Conservation (phyloP, 2,113 vertebrate species). For the Mormyrus iriodes region DNA sequence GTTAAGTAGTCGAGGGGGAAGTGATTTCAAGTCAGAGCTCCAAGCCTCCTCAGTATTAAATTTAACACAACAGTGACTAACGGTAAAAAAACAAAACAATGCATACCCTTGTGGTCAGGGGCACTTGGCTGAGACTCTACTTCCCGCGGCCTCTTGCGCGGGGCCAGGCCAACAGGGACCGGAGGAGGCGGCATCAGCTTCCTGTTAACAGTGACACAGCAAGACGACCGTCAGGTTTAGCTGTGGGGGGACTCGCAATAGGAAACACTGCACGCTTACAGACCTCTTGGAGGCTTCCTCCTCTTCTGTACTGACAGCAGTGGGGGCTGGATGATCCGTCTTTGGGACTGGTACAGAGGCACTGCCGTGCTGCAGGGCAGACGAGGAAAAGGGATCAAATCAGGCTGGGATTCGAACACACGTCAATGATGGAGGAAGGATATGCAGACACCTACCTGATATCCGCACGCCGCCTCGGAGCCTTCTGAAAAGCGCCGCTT, state of each 20-base stretch:
- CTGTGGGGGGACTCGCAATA: background rate
- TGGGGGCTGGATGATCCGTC: conserved; percentile 29
- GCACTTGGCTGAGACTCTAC: conserved; percentile 8
- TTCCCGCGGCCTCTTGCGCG: conserved; percentile 53
- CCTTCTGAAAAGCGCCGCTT: conserved; percentile 48
- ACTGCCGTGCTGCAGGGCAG: conserved; percentile 29
- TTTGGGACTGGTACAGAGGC: conserved; percentile 28
- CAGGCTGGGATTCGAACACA: background rate
- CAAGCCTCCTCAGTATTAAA: background rate
- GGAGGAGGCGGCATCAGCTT: conserved; percentile 64
- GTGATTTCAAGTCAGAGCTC: conserved; percentile 23
- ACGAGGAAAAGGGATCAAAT: background rate
- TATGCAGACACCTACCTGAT: conserved; percentile 26
- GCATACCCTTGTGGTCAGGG: conserved; percentile 44
- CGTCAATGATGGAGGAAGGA: background rate
- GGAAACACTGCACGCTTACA: background rate
- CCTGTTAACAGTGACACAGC: conserved; percentile 33
- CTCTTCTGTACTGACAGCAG: conserved; percentile 32
- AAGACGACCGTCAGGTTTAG: background rate
- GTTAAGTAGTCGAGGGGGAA: conserved; percentile 41
- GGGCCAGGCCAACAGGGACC: conserved; percentile 28
- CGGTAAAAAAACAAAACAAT: background rate
- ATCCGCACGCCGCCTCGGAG: conserved; percentile 30
- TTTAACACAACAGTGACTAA: background rate
- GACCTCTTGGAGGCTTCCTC: conserved; percentile 51